Evolutionary conservation across 1,140 invertebrate genomes (phyloP).

Genomic region (Drosophila lacertosa): DNA sequence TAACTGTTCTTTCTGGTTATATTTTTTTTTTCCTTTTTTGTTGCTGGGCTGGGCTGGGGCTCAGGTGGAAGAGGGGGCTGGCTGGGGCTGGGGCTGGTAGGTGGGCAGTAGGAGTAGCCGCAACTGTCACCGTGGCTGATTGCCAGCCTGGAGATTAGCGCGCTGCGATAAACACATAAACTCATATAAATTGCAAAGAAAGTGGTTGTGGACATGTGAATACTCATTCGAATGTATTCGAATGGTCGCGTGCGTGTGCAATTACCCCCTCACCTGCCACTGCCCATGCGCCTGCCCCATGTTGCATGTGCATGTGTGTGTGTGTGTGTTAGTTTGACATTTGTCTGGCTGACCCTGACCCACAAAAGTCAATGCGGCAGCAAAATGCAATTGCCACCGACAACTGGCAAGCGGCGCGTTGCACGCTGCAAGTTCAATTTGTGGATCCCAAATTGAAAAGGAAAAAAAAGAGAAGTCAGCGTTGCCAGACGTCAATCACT

Average conservation of each 20-base stretch:
- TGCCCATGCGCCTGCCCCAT: slow-evolving; percentile 7
- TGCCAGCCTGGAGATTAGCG: slow-evolving; percentile 62
- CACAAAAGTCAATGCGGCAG: slow-evolving; percentile 55
- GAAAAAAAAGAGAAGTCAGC: slow-evolving; percentile 59
- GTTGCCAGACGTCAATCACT: slow-evolving; percentile 62
- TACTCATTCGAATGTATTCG: slow-evolving; percentile 3
- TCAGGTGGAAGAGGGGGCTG: background rate
- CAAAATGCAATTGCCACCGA: slow-evolving; percentile 44
- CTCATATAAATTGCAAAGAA: slow-evolving; percentile 76
- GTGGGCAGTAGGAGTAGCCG: slow-evolving; percentile 61
- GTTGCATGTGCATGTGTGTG: too few relatives aligned
- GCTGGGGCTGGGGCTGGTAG: slow-evolving; percentile 6
- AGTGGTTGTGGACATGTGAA: slow-evolving; percentile 58
- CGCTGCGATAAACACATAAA: slow-evolving; percentile 71
- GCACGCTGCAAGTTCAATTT: slow-evolving; percentile 37
- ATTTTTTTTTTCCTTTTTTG: too few relatives aligned
- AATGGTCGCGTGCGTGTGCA: slow-evolving; percentile 71
- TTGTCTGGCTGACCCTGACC: slow-evolving; percentile 76
- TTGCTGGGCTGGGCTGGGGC: background rate
- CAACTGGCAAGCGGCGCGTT: background rate
- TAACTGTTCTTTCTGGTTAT: too few relatives aligned
- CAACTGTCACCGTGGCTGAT: slow-evolving; percentile 74
- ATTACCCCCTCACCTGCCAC: slow-evolving; percentile 42
- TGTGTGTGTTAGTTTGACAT: slow-evolving; percentile 69
- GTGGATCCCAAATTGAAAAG: slow-evolving; percentile 48